These are phyloP conservation scores for Flexamia atlantica DNA, from an alignment of 2,888 invertebrate genomes.

Conservation along the genomic window DNA sequence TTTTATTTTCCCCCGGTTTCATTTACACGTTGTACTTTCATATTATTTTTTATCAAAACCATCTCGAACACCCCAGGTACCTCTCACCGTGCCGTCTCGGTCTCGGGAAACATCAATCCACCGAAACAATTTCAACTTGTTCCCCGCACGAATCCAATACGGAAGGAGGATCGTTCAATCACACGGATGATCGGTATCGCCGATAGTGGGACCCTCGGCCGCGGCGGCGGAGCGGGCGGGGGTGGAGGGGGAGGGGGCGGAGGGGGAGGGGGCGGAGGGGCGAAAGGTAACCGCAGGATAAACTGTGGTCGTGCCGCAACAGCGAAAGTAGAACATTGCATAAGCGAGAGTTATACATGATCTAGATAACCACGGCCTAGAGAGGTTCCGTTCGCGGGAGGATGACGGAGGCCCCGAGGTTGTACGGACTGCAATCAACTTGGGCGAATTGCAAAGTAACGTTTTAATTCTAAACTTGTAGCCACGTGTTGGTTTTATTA, in stretches of 20 bases:
- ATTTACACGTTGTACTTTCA: too few species aligned
- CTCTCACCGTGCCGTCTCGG: too few species aligned
- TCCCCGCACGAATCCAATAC: slow-evolving; percentile 25
- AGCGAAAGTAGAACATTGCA: slow-evolving; percentile 36
- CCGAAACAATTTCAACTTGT: slow-evolving; percentile 28
- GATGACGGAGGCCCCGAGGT: too few species aligned
- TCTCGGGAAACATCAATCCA: not conserved
- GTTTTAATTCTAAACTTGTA: too few species aligned
- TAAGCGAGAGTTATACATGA: slow-evolving; percentile 46
- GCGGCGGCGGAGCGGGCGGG: not conserved
- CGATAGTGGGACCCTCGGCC: not conserved
- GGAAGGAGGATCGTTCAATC: not conserved
- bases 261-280: not conserved
- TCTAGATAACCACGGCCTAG: slow-evolving; percentile 27
- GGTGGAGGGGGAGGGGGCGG: not conserved
- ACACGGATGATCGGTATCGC: not conserved
- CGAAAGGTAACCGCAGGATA: slow-evolving; percentile 3
- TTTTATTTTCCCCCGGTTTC: too few species aligned
- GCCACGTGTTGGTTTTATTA: too few species aligned
- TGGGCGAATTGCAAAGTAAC: too few species aligned
- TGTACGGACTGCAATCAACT: too few species aligned
- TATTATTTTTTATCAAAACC: too few species aligned
- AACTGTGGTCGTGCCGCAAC: slow-evolving; percentile 12
- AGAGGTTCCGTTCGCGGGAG: not conserved
- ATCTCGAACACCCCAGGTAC: too few species aligned